Percentiles rank a stretch among this genome's conserved stretches.
phyloP scores from a whole-genome alignment of 2,888 invertebrate species.

The Lepas anatifera region DNA sequence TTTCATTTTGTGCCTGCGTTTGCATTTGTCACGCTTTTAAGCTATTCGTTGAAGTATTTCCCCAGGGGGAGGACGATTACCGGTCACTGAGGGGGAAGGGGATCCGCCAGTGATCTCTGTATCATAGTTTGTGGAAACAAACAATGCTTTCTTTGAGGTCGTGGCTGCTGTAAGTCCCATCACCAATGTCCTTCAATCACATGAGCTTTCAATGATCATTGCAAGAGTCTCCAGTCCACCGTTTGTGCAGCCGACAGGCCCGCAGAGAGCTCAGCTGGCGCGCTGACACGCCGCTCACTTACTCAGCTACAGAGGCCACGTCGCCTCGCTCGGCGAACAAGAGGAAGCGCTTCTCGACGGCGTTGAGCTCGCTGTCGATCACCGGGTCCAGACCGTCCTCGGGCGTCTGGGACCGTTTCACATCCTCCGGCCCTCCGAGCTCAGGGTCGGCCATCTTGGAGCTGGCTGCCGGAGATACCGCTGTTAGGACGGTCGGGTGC shows the following conservation, averaged over 20 bases:
- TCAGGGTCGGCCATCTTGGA: not conserved
- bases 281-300: constrained; percentile 27
- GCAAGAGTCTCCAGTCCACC: too few relatives aligned
- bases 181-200: too few relatives aligned
- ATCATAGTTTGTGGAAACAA: too few relatives aligned
- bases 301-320: constrained; percentile 73
- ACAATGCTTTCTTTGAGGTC: not conserved
- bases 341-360: constrained; percentile 78
- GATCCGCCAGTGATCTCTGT: too few relatives aligned
- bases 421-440: not conserved
- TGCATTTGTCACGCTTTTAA: too few relatives aligned
- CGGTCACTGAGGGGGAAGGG: too few relatives aligned
- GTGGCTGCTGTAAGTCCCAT: not conserved
- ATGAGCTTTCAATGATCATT: too few relatives aligned
- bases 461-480: not conserved
- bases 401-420: not conserved
- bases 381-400: constrained; percentile 3
- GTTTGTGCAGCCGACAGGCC: too few relatives aligned
- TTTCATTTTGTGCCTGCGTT: too few relatives aligned
- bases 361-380: constrained; percentile 41
- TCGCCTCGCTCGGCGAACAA: constrained; percentile 88
- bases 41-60: too few relatives aligned
- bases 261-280: not conserved
- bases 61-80: too few relatives aligned
- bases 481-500: not conserved